Conservation (phyloP, 2,888 invertebrate species). For the Corythucha ciliata region DNA sequence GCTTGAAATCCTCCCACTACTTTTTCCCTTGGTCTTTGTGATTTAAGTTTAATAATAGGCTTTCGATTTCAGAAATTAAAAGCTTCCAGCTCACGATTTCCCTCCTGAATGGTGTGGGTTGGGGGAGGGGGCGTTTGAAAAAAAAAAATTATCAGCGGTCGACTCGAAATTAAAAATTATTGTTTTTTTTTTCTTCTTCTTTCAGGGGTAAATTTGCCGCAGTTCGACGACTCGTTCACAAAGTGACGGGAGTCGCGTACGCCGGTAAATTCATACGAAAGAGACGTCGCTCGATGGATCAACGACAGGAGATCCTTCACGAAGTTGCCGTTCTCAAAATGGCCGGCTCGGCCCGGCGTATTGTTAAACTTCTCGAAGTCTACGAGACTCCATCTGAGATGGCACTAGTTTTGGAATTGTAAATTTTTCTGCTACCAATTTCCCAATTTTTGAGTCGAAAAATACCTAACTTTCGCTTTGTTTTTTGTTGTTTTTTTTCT, state of each 20-base stretch:
- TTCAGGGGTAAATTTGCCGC: slow-evolving; percentile 94
- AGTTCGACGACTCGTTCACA: slow-evolving; percentile 81
- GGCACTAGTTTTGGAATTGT: slow-evolving; percentile 85
- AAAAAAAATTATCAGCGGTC: no score
- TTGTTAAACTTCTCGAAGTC: slow-evolving; percentile 81
- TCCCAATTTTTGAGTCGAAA: no score
- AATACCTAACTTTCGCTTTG: no score
- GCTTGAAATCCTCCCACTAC: no score
- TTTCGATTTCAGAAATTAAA: no score
- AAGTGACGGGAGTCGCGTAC: slow-evolving; percentile 74
- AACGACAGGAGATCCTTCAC: slow-evolving; percentile 79
- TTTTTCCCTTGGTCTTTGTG: no score
- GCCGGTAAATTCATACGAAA: slow-evolving; percentile 95
- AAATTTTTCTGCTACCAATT: slow-evolving; percentile 41
- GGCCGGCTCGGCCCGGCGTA: slow-evolving; percentile 70
- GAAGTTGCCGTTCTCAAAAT: slow-evolving; percentile 87
- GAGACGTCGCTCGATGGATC: slow-evolving; percentile 75
- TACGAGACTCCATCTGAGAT: slow-evolving; percentile 53
- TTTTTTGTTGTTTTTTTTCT: no score
- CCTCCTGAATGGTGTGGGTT: no score
- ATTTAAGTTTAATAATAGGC: no score
- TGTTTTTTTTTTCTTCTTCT: slow-evolving; percentile 37
- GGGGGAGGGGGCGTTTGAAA: no score
- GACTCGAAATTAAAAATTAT: no score
- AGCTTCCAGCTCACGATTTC: no score